Evolutionary conservation across 1,140 invertebrate species (phyloP).

Genomic region (Orius insidiosus): DNA sequence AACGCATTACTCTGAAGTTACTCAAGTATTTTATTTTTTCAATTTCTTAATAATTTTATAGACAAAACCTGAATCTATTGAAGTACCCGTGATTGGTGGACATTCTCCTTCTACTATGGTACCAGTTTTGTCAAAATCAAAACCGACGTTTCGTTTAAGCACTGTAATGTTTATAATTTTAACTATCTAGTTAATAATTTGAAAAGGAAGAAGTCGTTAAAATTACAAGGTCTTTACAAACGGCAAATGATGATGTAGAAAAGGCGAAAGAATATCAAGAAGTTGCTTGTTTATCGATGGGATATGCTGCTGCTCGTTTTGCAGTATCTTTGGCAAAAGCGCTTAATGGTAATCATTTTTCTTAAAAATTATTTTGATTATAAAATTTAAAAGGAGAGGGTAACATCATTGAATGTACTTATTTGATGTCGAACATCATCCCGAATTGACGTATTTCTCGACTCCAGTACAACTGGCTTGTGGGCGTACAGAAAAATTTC

Average conservation of each 20-base stretch:
- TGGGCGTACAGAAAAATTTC: constrained; percentile 86
- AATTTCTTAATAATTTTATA: background rate
- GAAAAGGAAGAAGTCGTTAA: constrained; percentile 25
- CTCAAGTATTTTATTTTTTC: constrained; percentile 23
- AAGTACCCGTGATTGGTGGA: constrained; percentile 92
- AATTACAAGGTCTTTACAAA: constrained; percentile 24
- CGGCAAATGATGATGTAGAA: constrained; percentile 21
- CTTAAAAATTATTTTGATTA: no score
- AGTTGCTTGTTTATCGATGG: constrained; percentile 27
- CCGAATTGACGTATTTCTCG: constrained; percentile 83
- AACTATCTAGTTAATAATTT: no score
- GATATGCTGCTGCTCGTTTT: constrained; percentile 31
- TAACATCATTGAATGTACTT: constrained; percentile 84
- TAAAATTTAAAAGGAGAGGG: constrained; percentile 59
- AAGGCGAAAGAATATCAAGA: constrained; percentile 18
- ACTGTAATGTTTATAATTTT: constrained; percentile 24
- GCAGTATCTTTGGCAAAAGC: constrained; percentile 6
- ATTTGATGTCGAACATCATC: constrained; percentile 71
- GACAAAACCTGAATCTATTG: constrained; percentile 49
- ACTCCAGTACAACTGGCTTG: constrained; percentile 75
- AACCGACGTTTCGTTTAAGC: constrained; percentile 55
- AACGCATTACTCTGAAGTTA: constrained; percentile 76
- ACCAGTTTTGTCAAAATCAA: constrained; percentile 81
- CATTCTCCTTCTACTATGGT: constrained; percentile 96
- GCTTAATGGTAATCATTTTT: constrained; percentile 2